Evolutionary conservation across 2,113 vertebrate species (phyloP), one percentile per base, ranked within the genome.

Genomic region (Hepsetus odoe): DNA sequence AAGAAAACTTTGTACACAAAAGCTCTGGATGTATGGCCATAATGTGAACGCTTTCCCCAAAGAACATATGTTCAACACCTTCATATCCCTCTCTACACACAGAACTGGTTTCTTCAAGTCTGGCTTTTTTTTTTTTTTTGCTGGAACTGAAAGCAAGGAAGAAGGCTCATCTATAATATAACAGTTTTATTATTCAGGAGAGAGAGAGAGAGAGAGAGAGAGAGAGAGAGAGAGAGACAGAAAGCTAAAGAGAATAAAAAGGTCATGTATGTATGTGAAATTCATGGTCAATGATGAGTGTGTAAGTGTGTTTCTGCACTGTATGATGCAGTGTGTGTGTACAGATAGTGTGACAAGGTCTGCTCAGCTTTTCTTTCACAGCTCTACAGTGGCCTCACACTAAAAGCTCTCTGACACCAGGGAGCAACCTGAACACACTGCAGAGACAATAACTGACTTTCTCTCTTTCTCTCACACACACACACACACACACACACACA

Each of bases 161-260:
- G 24, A 26, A n/a, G 44, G 58, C 55, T 22, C 26, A 42, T 74
- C 5, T 62, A 61, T 35, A 53, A 20, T 33, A 40, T 33, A 33
- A 28, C 32, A 44, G 32, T 40, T 78, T 32, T 77, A 77, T 77
- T 67, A 77, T 72, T 67, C 53, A 77, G 40, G 49, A 64, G 18
- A 35, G 18, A 75, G n/a, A 8, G 28, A 51, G 42, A 20, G 61
- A 82, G 61, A 53, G 64, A 18, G 6, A 40, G 35, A 67, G 12
- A 44, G 11, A 33, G 24, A 13, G 3, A 49, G 40, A 66, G 28
- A 64, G 16, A 49, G 35, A 18, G 8, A 8, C 1, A 30, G 44
- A 49, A 2, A 49, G 8, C 12, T 5, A 3, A 1, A 42, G 40
- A 5, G 3, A 51, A 22, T 32, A 24, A 7, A 53, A 16, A 28